phyloP scores from a whole-genome alignment of 2,797 vertebrate genomes.

The Trachops cirrhosus region DNA sequence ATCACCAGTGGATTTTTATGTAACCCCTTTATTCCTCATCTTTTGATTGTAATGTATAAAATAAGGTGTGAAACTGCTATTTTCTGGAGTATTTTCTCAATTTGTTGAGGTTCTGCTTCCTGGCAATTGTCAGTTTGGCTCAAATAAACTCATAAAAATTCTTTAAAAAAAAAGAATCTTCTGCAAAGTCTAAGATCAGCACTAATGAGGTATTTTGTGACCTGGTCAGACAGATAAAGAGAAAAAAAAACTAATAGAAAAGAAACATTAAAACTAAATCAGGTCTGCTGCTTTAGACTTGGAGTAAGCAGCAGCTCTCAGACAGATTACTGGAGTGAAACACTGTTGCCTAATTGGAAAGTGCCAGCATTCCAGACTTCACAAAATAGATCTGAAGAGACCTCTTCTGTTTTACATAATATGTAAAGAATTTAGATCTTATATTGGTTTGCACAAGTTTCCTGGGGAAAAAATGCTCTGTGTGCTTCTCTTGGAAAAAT shows the following conservation, averaged over 20 bases:
- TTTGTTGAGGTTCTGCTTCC: too few species aligned
- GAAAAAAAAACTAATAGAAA: slow-evolving; percentile 98
- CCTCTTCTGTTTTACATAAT: slow-evolving; percentile 86
- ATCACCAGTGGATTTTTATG: too few species aligned
- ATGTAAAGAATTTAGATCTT: slow-evolving; percentile 85
- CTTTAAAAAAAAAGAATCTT: slow-evolving; percentile 86
- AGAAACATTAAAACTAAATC: slow-evolving; percentile 97
- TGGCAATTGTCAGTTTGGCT: too few species aligned
- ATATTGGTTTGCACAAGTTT: slow-evolving; percentile 86
- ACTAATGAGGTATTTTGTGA: slow-evolving; percentile 99
- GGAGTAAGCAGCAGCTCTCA: slow-evolving; percentile 92
- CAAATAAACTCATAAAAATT: too few species aligned
- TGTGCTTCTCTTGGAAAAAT: slow-evolving; percentile 86
- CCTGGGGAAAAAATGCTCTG: slow-evolving; percentile 81
- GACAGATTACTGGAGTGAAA: slow-evolving; percentile 98
- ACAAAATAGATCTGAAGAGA: slow-evolving; percentile 86
- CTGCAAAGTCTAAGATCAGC: slow-evolving; percentile 97
- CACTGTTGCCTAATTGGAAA: slow-evolving; percentile 98
- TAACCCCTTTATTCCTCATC: too few species aligned
- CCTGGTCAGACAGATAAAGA: slow-evolving; percentile 98
- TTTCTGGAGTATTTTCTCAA: too few species aligned
- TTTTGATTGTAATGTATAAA: too few species aligned
- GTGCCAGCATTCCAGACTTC: slow-evolving; percentile 95
- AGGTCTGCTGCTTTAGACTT: slow-evolving; percentile 94
- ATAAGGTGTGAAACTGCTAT: too few species aligned